Evolutionary conservation across 2,888 invertebrate species (phyloP), one percentile per base, ranked within the genome.

Genomic region (Oxycera nigricornis): DNA sequence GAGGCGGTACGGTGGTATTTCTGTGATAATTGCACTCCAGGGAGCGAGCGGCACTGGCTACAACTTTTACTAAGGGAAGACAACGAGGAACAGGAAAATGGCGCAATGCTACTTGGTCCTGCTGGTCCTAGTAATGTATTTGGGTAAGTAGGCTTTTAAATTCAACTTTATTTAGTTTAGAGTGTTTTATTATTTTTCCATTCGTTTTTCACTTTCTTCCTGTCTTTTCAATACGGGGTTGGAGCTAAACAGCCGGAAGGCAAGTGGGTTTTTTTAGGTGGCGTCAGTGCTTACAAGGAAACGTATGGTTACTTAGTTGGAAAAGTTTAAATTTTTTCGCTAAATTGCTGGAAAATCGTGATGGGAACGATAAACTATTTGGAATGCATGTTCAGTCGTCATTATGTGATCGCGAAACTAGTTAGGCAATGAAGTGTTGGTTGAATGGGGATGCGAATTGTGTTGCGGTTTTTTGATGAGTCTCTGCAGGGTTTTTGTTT

Each of bases 101-200:
- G 77, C 77, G 72, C 74, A 75, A 73, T 74, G 75, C 73, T 75
- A 74, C 70, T 74, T 75, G 73, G 67, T 41, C 62, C 68, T 77
- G 31, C 50, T 77, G 39, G 73, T 77, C 67, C 74, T 77, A 62
- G 75, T 75, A 62, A 73, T 77, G 67, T 75, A 73, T 62, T 74
- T 74, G 75, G 77, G 77, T 77, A 73, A 73, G 73, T 73, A 41
- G 41, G 65, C 65, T 30, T 65, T 24, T 65, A 41, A 35, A 62
- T 62, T 62, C 26, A 59, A 9, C 59, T 26, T 55, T 52, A 59
- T 50, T 72, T 72, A 59, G 50, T 39, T 41, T 59, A 55, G 35
- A 57, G 11, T n/a, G 14, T 57, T 50, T 67, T 67, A 67, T 41
- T 39, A n/a, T 67, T 67, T 28, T 41, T 17, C 20, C 31, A 2